Conservation (phyloP, 2,888 invertebrate species). For the Sphinx pinastri region DNA sequence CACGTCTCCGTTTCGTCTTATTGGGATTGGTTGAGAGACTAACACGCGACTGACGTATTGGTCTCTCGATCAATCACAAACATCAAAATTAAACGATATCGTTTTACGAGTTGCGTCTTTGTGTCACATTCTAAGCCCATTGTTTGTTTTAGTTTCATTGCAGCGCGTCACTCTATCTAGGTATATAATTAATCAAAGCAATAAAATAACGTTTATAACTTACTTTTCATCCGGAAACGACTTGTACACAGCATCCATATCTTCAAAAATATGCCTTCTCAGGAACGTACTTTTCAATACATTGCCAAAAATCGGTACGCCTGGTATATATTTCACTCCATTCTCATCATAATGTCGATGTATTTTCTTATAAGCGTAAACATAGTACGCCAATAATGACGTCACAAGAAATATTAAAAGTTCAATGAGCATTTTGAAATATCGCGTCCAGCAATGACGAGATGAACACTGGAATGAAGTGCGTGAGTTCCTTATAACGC, state of each 20-base stretch:
- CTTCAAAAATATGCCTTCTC: slow-evolving; percentile 46
- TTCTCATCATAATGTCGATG: slow-evolving; percentile 30
- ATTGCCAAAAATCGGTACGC: slow-evolving; percentile 58
- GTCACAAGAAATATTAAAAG: slow-evolving; percentile 7
- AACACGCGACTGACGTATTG: too few species aligned
- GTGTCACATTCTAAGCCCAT: too few species aligned
- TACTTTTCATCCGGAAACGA: slow-evolving; percentile 58
- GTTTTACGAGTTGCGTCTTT: too few species aligned
- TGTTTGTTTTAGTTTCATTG: too few species aligned
- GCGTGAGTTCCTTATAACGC: background rate
- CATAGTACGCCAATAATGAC: slow-evolving; percentile 21
- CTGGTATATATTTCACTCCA: slow-evolving; percentile 41
- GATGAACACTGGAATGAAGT: background rate
- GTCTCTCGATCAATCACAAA: too few species aligned
- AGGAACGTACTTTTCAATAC: slow-evolving; percentile 42
- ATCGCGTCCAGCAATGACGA: background rate
- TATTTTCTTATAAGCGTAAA: slow-evolving; percentile 34
- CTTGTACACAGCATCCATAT: slow-evolving; percentile 47
- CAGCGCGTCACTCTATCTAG: too few species aligned
- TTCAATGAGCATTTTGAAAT: slow-evolving; percentile 21
- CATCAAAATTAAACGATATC: too few species aligned
- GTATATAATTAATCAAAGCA: too few species aligned
- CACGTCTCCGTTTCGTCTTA: too few species aligned
- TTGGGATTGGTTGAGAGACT: too few species aligned
- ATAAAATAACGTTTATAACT: slow-evolving; percentile 27